These are phyloP conservation scores for Nebria brevicollis DNA, from an alignment of 2,888 invertebrate genomes.

Conservation along the genomic window DNA sequence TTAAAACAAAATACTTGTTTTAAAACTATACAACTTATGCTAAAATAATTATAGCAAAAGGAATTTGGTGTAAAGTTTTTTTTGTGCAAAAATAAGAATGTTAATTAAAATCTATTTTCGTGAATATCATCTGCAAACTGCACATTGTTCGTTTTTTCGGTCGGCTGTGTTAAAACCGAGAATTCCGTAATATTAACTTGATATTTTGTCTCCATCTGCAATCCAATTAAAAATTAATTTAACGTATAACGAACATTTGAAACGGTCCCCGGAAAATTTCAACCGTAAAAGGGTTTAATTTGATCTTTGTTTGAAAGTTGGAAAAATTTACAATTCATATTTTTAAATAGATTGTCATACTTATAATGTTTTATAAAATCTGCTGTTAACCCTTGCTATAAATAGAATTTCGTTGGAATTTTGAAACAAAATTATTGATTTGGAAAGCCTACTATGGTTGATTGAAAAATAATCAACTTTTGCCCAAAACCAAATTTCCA, in stretches of 20 bases:
- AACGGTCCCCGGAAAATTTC: not conserved
- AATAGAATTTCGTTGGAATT: too few species aligned
- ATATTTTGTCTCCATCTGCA: not conserved
- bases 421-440: too few species aligned
- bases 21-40: too few species aligned
- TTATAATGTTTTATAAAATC: too few species aligned
- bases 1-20: too few species aligned
- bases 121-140: not conserved
- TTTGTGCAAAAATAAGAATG: not conserved
- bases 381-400: too few species aligned
- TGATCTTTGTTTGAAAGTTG: not conserved
- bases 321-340: too few species aligned
- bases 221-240: slow-evolving; percentile 18
- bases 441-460: too few species aligned
- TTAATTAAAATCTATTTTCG: slow-evolving; percentile 5
- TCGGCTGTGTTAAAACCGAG: not conserved
- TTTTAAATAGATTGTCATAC: too few species aligned
- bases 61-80: too few species aligned
- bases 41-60: too few species aligned
- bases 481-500: slow-evolving; percentile 18
- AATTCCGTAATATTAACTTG: not conserved
- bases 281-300: not conserved
- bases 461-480: not conserved
- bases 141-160: not conserved
- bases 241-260: slow-evolving; percentile 2